A percentile compares a stretch with the other conserved stretches of the same genome.
phyloP scores from a whole-genome alignment of 2,888 invertebrate species.

The Euplagia quadripunctaria region DNA sequence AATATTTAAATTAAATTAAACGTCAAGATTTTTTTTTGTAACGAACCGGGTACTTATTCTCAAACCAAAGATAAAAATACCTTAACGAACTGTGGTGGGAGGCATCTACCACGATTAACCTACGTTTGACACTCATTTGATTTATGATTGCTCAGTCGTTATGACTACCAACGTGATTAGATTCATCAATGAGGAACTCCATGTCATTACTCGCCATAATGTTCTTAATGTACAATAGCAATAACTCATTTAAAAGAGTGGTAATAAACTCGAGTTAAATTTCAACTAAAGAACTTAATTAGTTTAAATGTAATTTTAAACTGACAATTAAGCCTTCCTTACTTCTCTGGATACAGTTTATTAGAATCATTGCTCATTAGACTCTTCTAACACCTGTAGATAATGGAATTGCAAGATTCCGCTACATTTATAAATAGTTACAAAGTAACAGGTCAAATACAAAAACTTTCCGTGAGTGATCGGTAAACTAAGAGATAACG shows the following conservation, averaged over 20 bases:
- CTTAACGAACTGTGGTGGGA: constrained; percentile 17
- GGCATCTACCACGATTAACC: constrained; percentile 33
- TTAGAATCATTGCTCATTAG: neutral
- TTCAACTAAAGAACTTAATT: neutral
- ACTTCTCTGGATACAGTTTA: too few relatives aligned
- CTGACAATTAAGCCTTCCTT: too few relatives aligned
- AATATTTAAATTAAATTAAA: too few relatives aligned
- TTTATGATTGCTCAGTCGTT: constrained; percentile 38
- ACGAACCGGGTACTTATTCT: too few relatives aligned
- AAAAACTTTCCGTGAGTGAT: neutral
- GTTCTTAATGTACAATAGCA: constrained; percentile 3
- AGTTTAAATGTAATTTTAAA: neutral
- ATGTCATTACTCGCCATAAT: constrained; percentile 8
- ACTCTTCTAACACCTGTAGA: too few relatives aligned
- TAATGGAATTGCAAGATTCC: too few relatives aligned
- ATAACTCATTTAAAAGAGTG: neutral
- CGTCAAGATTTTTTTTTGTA: too few relatives aligned
- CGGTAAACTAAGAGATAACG: neutral
- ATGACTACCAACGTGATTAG: constrained; percentile 31
- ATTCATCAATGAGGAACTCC: constrained; percentile 12
- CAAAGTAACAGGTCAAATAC: neutral
- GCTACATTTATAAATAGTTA: neutral
- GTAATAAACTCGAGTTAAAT: neutral
- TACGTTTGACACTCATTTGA: constrained; percentile 33
- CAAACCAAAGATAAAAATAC: constrained; percentile 15